These are phyloP conservation scores for Synergus japonicus DNA, from an alignment of 2,888 invertebrate species.

Conservation along the genomic window DNA sequence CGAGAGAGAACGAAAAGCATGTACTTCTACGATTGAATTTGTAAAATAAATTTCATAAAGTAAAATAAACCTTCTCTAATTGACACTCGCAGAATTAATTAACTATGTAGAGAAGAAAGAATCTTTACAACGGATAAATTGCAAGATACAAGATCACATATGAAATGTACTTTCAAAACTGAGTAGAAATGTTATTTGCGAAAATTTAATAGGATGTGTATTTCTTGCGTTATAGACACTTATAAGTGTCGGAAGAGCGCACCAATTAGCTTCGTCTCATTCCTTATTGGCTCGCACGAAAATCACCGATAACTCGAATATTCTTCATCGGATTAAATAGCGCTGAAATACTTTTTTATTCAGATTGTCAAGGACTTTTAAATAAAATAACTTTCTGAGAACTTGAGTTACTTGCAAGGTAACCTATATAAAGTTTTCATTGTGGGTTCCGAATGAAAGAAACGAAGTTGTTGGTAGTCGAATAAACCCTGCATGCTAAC, in stretches of 20 bases:
- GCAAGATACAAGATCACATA: neutral
- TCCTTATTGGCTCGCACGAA: neutral
- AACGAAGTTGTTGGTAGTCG: neutral
- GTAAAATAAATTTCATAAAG: neutral
- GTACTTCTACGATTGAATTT: conserved; percentile 5
- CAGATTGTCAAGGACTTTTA: neutral
- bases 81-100: too few species aligned
- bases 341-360: neutral
- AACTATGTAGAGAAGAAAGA: too few species aligned
- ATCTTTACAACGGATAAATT: too few species aligned
- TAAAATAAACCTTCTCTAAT: neutral
- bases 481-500: neutral
- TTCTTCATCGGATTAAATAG: neutral
- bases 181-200: neutral
- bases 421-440: neutral
- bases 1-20: neutral
- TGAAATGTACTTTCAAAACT: neutral
- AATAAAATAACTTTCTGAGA: neutral
- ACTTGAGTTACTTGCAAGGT: too few species aligned
- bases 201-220: neutral
- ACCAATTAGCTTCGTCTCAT: neutral
- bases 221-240: neutral
- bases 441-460: neutral
- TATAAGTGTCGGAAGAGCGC: neutral
- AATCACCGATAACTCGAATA: too few species aligned